Conservation (phyloP, 2,888 invertebrate species). For the Ganaspis brasiliensis region DNA sequence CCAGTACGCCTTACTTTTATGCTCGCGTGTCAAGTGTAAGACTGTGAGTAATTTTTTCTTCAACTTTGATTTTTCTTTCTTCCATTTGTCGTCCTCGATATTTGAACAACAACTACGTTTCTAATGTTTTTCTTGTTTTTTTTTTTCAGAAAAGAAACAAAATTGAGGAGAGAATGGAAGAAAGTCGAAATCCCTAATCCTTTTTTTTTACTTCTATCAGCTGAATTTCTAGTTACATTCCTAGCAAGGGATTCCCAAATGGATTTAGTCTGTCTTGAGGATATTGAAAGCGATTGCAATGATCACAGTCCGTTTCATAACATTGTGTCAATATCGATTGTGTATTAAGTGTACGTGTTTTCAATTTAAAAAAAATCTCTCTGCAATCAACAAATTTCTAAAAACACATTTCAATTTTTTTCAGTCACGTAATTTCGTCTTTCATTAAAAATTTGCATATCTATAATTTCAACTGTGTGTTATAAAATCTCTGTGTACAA, state of each 20-base stretch:
- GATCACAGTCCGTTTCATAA: constrained; percentile 75
- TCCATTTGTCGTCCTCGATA: constrained; percentile 11
- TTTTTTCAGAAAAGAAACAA: background rate
- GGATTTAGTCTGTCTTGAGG: constrained; percentile 7
- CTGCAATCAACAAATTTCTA: constrained; percentile 8
- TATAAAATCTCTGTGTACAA: constrained; percentile 35
- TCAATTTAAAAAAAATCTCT: background rate
- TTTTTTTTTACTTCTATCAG: background rate
- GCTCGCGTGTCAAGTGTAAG: constrained; percentile 11
- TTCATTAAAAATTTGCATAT: constrained; percentile 39
- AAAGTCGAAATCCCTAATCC: constrained; percentile 2
- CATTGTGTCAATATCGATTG: constrained; percentile 31
- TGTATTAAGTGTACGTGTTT: background rate
- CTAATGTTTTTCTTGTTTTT: background rate
- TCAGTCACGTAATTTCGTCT: constrained; percentile 20
- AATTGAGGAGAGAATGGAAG: constrained; percentile 14
- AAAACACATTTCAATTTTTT: constrained; percentile 28
- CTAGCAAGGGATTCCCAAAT: constrained; percentile 1
- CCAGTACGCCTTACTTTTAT: constrained; percentile 33
- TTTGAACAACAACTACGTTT: constrained; percentile 29
- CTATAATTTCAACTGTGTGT: constrained; percentile 38
- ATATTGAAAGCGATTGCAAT: constrained; percentile 72
- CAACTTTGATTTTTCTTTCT: background rate
- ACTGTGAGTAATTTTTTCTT: constrained; percentile 5
- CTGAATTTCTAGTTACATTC: background rate